phyloP scores from a whole-genome alignment of 2,797 vertebrate genomes.

The Sylvilagus floridanus region DNA sequence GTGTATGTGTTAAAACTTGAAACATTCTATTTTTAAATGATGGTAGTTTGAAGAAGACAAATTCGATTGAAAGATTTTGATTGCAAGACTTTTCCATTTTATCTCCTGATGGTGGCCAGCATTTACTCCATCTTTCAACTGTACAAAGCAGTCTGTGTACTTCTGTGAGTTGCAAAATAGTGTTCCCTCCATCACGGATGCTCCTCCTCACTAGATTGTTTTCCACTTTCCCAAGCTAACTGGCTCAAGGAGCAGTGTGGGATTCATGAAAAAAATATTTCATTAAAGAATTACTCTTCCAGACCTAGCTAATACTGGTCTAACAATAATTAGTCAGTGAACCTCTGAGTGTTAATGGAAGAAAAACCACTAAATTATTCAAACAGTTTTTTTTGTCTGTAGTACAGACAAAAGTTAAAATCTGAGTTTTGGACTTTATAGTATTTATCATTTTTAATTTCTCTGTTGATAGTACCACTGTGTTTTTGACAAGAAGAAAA shows the following conservation, averaged over 20 bases:
- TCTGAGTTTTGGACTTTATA: slow-evolving; percentile 41
- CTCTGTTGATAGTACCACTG: slow-evolving; percentile 61
- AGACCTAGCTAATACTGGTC: background rate
- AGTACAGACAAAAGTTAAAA: slow-evolving; percentile 7
- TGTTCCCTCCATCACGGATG: background rate
- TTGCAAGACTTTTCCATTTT: background rate
- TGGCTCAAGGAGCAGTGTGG: background rate
- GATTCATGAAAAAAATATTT: background rate
- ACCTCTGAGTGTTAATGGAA: background rate
- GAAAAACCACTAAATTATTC: background rate
- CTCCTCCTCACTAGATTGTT: background rate
- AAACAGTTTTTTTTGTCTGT: background rate
- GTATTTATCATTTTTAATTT: slow-evolving; percentile 56
- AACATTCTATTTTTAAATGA: too few relatives aligned
- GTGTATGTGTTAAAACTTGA: too few relatives aligned
- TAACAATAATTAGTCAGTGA: background rate
- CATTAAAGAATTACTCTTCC: background rate
- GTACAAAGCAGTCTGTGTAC: background rate
- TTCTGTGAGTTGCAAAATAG: background rate
- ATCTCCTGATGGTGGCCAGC: background rate
- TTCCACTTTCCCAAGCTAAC: background rate
- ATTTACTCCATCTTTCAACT: background rate
- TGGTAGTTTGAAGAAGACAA: too few relatives aligned
- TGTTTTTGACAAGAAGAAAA: slow-evolving; percentile 72
- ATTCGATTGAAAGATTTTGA: background rate